Percentiles rank a stretch among this genome's conserved stretches.
Evolutionary conservation across 1,140 invertebrate genomes (phyloP).

Genomic region (Megalopta genalis): DNA sequence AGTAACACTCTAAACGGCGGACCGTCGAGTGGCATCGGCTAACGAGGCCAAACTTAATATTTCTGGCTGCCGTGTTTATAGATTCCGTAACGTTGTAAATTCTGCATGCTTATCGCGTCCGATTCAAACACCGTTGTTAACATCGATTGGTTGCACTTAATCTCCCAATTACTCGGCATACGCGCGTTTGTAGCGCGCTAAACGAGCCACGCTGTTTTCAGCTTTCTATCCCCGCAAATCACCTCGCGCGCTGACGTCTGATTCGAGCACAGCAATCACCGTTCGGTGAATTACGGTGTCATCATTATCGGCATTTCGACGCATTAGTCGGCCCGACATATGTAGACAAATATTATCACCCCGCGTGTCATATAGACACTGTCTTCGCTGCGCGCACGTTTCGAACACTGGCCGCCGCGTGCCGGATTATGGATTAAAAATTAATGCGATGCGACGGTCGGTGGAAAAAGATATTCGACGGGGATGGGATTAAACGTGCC

Average conservation of each 20-base stretch:
- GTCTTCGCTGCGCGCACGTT: neutral
- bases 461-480: too few species aligned
- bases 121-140: neutral
- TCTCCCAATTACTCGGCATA: neutral
- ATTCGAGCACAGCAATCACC: slow-evolving; percentile 3
- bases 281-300: neutral
- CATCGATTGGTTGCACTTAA: neutral
- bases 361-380: neutral
- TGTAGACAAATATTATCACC: neutral
- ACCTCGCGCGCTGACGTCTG: neutral
- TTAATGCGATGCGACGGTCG: too few species aligned
- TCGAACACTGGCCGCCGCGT: neutral
- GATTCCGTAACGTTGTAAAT: neutral
- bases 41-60: too few species aligned
- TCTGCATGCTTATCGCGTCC: neutral
- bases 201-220: neutral
- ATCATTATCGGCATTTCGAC: slow-evolving; percentile 4
- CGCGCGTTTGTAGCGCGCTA: neutral
- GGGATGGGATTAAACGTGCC: too few species aligned
- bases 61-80: too few species aligned
- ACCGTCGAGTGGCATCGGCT: too few species aligned
- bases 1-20: too few species aligned
- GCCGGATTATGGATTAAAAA: too few species aligned
- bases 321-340: neutral
- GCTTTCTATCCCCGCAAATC: slow-evolving; percentile 1